These are phyloP conservation scores for Papilio elwesi DNA, from an alignment of 2,888 invertebrate genomes.

Conservation along the genomic window DNA sequence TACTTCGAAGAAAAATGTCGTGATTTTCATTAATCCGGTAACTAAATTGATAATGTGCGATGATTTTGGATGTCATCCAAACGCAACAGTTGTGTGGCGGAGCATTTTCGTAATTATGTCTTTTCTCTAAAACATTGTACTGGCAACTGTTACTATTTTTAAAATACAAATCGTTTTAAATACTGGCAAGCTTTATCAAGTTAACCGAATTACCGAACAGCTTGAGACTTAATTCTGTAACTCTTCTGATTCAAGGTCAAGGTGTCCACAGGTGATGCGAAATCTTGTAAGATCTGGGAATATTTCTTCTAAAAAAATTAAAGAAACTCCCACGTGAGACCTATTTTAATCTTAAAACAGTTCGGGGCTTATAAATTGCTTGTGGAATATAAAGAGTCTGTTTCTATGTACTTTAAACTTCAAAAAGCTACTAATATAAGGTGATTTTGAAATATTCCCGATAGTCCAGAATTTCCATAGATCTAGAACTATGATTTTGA, in stretches of 20 bases:
- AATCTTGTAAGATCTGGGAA: conserved; percentile 3
- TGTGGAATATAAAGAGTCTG: background rate
- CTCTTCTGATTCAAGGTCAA: conserved; percentile 28
- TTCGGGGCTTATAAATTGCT: conserved; percentile 13
- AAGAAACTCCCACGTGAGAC: conserved; percentile 22
- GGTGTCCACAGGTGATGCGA: background rate
- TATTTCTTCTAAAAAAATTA: conserved; percentile 11
- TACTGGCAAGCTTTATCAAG: conserved; percentile 31
- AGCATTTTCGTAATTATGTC: conserved; percentile 75
- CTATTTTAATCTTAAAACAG: conserved; percentile 29
- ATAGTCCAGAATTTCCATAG: background rate
- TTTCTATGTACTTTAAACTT: background rate
- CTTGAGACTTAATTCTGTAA: conserved; percentile 29
- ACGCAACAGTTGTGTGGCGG: conserved; percentile 69
- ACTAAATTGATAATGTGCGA: conserved; percentile 70
- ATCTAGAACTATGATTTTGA: background rate
- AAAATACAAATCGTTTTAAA: conserved; percentile 59
- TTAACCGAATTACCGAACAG: conserved; percentile 2
- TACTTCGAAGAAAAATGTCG: conserved; percentile 37
- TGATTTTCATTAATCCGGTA: conserved; percentile 74
- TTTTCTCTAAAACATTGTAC: conserved; percentile 68
- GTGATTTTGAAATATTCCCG: background rate
- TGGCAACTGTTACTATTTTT: conserved; percentile 71
- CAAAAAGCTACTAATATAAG: background rate
- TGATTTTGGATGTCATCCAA: conserved; percentile 79